phyloP scores from a whole-genome alignment of 1,140 invertebrate species.

The Phenacoccus solenopsis region DNA sequence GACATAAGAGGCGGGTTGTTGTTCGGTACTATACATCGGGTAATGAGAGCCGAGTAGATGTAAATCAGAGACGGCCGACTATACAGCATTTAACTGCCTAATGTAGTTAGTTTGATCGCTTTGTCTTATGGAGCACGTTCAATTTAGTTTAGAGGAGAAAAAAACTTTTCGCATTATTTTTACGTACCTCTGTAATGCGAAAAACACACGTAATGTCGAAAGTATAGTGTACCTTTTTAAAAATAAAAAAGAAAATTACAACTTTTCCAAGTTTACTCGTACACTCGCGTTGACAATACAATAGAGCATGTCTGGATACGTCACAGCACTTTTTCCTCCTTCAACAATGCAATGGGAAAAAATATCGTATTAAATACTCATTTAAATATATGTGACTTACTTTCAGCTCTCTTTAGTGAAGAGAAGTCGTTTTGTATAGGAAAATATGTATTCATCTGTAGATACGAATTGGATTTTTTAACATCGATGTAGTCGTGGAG shows the following conservation, averaged over 20 bases:
- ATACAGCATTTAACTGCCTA: conserved; percentile 4
- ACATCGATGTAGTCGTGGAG: too few species aligned
- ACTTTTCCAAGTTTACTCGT: background rate
- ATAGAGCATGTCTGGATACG: too few species aligned
- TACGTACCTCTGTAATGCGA: background rate
- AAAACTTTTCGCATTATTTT: conserved; percentile 11
- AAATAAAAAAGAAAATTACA: background rate
- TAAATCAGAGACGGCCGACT: background rate
- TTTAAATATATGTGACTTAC: too few species aligned
- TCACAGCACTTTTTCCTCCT: too few species aligned
- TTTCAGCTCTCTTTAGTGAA: too few species aligned
- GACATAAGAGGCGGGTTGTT: background rate
- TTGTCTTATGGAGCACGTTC: conserved; percentile 13
- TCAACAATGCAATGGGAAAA: too few species aligned
- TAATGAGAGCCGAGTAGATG: conserved; percentile 9
- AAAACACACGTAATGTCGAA: background rate
- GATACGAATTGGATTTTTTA: too few species aligned
- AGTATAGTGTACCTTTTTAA: background rate
- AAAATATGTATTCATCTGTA: too few species aligned
- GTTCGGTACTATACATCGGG: background rate
- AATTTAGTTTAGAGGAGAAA: background rate
- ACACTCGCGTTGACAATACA: background rate
- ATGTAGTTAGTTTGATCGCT: conserved; percentile 13
- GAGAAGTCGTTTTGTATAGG: too few species aligned
- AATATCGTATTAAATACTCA: too few species aligned